These are phyloP conservation scores for Diadophis punctatus DNA, from an alignment of 2,113 vertebrate genomes.

Conservation along the genomic window DNA sequence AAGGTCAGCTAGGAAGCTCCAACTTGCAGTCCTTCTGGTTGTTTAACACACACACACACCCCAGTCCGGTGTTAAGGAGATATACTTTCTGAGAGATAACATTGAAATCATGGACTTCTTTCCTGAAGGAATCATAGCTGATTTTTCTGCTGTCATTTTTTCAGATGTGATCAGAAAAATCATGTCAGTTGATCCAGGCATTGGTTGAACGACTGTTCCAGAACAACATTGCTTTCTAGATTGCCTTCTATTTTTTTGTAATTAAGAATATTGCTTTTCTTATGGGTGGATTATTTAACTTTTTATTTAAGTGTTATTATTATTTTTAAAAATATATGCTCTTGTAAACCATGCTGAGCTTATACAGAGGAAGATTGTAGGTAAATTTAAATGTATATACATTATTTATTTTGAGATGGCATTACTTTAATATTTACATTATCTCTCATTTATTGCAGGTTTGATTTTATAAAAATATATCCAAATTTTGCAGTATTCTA, in stretches of 20 bases:
- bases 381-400: neutral
- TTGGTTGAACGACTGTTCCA: neutral
- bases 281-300: neutral
- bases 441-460: neutral
- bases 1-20: neutral
- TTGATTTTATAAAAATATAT: slow-evolving; percentile 20
- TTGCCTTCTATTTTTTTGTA: neutral
- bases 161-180: neutral
- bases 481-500: neutral
- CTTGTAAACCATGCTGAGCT: neutral
- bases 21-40: neutral
- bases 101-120: neutral
- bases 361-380: neutral
- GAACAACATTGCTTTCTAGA: neutral
- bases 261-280: neutral
- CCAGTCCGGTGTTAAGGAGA: neutral
- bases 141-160: neutral
- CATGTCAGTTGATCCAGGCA: neutral
- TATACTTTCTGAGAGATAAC: neutral
- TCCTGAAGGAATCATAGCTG: neutral
- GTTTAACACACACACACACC: neutral
- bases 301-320: neutral
- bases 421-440: slow-evolving; percentile 4
- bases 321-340: neutral
- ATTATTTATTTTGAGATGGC: neutral